Conservation (phyloP, 2,888 invertebrate genomes). For the Oligia latruncula region DNA sequence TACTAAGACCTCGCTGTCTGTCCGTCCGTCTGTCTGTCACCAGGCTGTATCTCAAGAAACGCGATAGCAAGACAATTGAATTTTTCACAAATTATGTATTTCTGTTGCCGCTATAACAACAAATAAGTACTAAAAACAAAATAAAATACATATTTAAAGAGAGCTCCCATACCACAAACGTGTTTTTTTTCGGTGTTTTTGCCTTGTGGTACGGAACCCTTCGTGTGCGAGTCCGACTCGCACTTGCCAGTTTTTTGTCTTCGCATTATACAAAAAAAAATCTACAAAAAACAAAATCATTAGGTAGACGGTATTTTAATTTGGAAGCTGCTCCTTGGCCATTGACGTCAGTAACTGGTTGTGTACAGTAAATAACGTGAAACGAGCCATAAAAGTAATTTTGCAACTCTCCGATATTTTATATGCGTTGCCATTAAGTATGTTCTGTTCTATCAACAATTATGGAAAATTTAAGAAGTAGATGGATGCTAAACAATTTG, state of each 20-base stretch:
- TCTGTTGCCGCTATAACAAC: too few species aligned
- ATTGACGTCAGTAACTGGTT: constrained; percentile 76
- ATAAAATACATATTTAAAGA: too few species aligned
- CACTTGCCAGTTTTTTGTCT: constrained; percentile 32
- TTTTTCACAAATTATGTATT: too few species aligned
- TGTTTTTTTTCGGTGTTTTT: too few species aligned
- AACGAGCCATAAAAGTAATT: constrained; percentile 67
- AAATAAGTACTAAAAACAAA: too few species aligned
- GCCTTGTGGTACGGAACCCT: too few species aligned
- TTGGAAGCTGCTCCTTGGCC: constrained; percentile 67
- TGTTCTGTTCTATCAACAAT: constrained; percentile 37
- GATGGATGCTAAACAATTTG: constrained; percentile 5
- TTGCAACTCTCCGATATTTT: constrained; percentile 63
- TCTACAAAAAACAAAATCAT: constrained; percentile 61
- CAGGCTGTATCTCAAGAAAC: too few species aligned
- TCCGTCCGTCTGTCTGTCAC: too few species aligned
- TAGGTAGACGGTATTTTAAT: constrained; percentile 62
- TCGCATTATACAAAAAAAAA: constrained; percentile 42
- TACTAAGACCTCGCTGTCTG: too few species aligned
- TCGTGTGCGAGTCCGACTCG: too few species aligned
- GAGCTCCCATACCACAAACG: too few species aligned
- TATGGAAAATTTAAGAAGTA: constrained; percentile 38
- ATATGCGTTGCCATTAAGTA: constrained; percentile 50
- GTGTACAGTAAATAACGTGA: constrained; percentile 63
- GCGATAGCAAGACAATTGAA: too few species aligned